Evolutionary conservation across 2,113 vertebrate species (phyloP).

Genomic region (Indri indri): DNA sequence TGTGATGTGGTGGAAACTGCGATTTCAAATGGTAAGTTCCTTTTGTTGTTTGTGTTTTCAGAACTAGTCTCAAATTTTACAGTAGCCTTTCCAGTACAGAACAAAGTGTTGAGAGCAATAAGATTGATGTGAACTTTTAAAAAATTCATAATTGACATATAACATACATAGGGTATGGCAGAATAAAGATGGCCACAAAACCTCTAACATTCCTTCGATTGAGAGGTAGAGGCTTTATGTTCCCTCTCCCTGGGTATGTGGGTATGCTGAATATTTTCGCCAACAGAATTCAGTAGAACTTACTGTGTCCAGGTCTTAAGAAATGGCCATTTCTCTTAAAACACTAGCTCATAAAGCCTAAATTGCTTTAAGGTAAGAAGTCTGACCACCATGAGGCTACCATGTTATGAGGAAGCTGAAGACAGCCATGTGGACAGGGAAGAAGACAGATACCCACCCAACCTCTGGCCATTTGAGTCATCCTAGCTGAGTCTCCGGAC

Average conservation of each 20-base stretch:
- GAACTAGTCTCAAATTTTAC: not conserved
- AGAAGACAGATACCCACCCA: rapidly evolving
- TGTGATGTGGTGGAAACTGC: constrained; percentile 49
- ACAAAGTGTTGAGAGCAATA: not conserved
- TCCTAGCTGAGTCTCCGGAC: not conserved
- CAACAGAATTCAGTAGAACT: not conserved
- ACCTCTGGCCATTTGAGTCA: not conserved
- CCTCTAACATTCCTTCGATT: not conserved
- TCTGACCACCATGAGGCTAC: not conserved
- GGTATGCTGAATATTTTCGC: not conserved
- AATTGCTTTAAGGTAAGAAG: not conserved
- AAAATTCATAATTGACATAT: not conserved
- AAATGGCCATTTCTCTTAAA: not conserved
- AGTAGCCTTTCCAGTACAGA: not conserved
- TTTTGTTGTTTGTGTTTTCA: constrained; percentile 38
- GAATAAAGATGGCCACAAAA: not conserved
- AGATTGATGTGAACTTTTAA: not conserved
- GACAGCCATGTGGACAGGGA: rapidly evolving
- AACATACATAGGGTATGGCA: not conserved
- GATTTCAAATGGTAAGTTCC: constrained; percentile 47
- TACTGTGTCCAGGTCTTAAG: not conserved
- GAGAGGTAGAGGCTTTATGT: not conserved
- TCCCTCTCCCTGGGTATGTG: not conserved
- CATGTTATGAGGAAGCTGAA: not conserved
- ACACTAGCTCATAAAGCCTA: not conserved